These are phyloP conservation scores for Calameuta pallipes DNA, from an alignment of 2,888 invertebrate species.

Conservation along the genomic window DNA sequence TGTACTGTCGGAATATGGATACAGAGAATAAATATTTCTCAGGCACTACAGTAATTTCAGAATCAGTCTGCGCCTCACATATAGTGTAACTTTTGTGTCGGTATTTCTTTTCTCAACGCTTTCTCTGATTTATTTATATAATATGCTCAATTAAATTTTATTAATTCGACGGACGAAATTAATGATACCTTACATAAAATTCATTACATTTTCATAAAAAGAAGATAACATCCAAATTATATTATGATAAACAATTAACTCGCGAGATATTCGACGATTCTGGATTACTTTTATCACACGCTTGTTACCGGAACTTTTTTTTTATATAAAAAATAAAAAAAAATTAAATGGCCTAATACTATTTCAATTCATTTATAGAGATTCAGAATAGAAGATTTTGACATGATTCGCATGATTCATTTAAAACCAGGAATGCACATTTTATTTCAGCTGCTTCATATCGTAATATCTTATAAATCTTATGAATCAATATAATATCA, in stretches of 20 bases:
- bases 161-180: not conserved
- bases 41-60: slow-evolving; percentile 27
- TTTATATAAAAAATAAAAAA: no score
- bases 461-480: no score
- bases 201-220: not conserved
- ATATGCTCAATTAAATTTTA: not conserved
- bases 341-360: no score
- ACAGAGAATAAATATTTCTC: slow-evolving; percentile 25
- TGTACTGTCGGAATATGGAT: slow-evolving; percentile 14
- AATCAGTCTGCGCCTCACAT: slow-evolving; percentile 24
- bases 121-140: not conserved
- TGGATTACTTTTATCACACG: not conserved
- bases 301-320: not conserved
- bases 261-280: not conserved
- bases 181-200: not conserved
- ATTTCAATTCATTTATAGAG: no score
- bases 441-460: no score
- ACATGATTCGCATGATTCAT: no score
- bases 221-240: not conserved
- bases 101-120: not conserved
- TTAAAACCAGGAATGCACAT: no score
- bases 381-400: no score
- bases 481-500: no score
- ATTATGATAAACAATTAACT: not conserved
- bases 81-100: slow-evolving; percentile 5